Base-by-base conservation (phyloP, 2,113 vertebrate species). In the Zosterops japonicus region DNA sequence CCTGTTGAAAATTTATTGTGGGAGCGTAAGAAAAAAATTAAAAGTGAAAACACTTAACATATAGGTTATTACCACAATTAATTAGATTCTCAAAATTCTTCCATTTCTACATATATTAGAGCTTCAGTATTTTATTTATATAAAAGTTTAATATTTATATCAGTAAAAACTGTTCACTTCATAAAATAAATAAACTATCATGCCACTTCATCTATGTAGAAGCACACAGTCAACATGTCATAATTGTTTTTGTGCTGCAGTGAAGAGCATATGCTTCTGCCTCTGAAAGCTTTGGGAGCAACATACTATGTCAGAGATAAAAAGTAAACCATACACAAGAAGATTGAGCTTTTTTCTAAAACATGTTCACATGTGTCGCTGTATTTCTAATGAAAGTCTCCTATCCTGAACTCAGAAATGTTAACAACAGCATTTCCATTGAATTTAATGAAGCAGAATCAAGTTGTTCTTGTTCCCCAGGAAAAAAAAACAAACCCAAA, bases 401-500 rank as follows among this genome's bases (percentile, higher is more conserved):
- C 24, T 55, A 27, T 68, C 39, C 33, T 75, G 21, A 44, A 22
- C 31, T 85, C 33, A 80, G 53, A 83, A 87, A 83, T 8, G 65
- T 86, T 91, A 91, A 90, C 55, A 76, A 7, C 65, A 69, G 33
- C 35, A 44, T 83, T 96, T 91, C 69, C 59, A 63, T 17, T 47
- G 25, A 44, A 84, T 88, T 80, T 89, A 85, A 60, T 64, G 22
- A 23, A 75, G n/a, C 13, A 80, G 47, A 89, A 87, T 89, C 27
- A 59, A 91, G 41, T 50, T 53, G 33, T 16, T 72, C 22, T 52
- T 47, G 4, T 11, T 89, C 57, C 53, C 41, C 36, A 59, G 35
- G 25, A 36, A 80, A 89, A 79, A 65, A 50, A 81, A 83, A 5
- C 39, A 81, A 83, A 5, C 39, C 39, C 39, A 72, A 56, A 11